A percentile compares a stretch with the other conserved stretches of the same genome.
Conservation (phyloP, 2,797 vertebrate species). For the Helostoma temminkii region DNA sequence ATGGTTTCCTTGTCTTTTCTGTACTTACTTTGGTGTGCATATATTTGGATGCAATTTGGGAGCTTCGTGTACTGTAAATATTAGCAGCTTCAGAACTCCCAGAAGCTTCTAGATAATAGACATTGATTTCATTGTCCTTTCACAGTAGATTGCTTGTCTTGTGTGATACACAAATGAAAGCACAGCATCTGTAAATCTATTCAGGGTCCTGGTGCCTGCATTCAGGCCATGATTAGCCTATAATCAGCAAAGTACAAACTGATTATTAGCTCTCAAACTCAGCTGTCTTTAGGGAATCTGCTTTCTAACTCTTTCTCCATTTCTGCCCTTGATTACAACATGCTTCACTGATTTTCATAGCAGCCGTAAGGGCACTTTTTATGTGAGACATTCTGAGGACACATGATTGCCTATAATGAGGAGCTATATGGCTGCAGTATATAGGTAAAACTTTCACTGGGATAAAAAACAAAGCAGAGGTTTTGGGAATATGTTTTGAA, state of each 20-base stretch:
- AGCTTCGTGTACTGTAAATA: conserved; percentile 83
- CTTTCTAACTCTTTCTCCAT: conserved; percentile 39
- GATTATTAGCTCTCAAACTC: conserved; percentile 92
- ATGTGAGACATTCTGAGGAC: conserved; percentile 68
- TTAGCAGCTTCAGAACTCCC: conserved; percentile 82
- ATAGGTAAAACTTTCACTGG: conserved; percentile 5
- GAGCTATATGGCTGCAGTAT: not conserved
- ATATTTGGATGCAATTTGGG: conserved; percentile 64
- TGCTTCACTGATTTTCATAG: conserved; percentile 85
- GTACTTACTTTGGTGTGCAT: conserved; percentile 29
- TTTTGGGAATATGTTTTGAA: too few relatives aligned
- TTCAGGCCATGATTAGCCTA: conserved; percentile 92
- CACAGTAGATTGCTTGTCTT: conserved; percentile 79
- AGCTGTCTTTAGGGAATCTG: conserved; percentile 78
- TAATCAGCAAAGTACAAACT: conserved; percentile 96
- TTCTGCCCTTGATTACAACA: conserved; percentile 87
- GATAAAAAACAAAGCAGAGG: too few relatives aligned
- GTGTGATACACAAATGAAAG: conserved; percentile 58
- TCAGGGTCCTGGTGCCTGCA: conserved; percentile 80
- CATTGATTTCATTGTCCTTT: conserved; percentile 75
- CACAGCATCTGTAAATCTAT: conserved; percentile 79
- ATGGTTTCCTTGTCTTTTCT: conserved; percentile 20
- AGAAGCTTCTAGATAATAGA: conserved; percentile 78
- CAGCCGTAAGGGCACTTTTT: conserved; percentile 57
- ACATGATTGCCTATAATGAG: conserved; percentile 80